Base-by-base conservation (phyloP, 2,888 invertebrate genomes). In the Dyspetes luteomarginatus region DNA sequence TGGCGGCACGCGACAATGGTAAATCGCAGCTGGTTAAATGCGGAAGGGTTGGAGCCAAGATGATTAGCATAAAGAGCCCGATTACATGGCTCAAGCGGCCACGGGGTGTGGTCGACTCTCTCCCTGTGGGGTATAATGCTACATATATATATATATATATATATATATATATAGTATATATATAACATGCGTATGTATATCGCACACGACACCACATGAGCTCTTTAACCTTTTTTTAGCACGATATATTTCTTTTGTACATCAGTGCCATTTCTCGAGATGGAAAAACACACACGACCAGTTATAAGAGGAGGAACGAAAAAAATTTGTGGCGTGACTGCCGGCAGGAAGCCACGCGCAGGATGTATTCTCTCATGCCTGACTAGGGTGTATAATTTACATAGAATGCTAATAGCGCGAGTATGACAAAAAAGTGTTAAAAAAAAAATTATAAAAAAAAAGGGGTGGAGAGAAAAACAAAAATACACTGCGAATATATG, bases 41-140 rank as follows among this genome's bases (percentile, higher is more conserved):
- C 84, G 87, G 87, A 91, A 91, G 91, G 91, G 91, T 90, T 88
- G 85, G 55, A 45, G 74, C 82, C 73, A 12, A 28, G 79, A 69
- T 73, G 87, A 91, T 91, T 91, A 91, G 88, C 91, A 91, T 91
- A 91, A 91, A 90, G 87, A 86, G 86, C 86, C 84, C 89, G 88
- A 90, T 90, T 90, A 90, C 88, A 89, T 85, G 90, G 83, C 84
- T 83, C 83, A 81, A 79, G 75, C 77, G 71, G 65, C 82, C 80
- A 65, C 78, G 73, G 73, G 69, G 72, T 69, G 76, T 69, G 76
- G 80, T 76, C 76, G 76, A 72, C 60, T 80, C 60, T 30, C 69
- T 36, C 67, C 3, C 24, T 58, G 65, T 50, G 64, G 65, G 58
- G 15, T 56, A 12, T 56, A 58, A 74, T 55, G n/a, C 9, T 41